Base-by-base conservation (phyloP, 2,888 invertebrate species). In the Cerceris ruficornis region DNA sequence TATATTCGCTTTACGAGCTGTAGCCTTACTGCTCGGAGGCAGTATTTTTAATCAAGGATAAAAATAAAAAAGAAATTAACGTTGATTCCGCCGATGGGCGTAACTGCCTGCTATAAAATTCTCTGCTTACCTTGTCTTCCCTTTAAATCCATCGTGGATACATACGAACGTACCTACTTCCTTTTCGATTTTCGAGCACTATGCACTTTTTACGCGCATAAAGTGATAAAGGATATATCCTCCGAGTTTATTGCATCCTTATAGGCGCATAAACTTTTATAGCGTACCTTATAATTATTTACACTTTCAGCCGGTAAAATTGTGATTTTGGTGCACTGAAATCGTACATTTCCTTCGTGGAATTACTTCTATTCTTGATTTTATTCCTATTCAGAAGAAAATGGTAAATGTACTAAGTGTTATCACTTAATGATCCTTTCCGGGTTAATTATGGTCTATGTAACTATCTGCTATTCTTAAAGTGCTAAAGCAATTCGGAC, bases 1-100 rank as follows among this genome's bases (percentile, higher is more conserved):
- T 79, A 66, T 50, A 52, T 49, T n/a, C 46, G 69, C 58, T 70
- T 65, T 54, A 41, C 75, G 41, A 49, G 64, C 59, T 49, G 46
- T 64, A 57, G 68, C 52, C 49, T 49, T 54, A 15, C 67, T 41
- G 74, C 80, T 65, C 58, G 55, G 14, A 75, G 75, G 80, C 80
- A 79, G 64, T 80, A 75, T 80, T 80, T 80, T 80, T 80, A 80
- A 80, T 80, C 74, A 70, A 64, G 42, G 55, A 71, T 68, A 75
- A 57, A 54, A 42, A 62, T 59, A 64, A 75, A 65, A 58, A 58
- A 68, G 58, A 58, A 64, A 75, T 79, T 74, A 79, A 69, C 67
- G 75, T 42, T 65, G 80, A 80, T 80, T 70, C 28, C 62, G 65
- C 66, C 79, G 80, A 69, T 69, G 55, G 80, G 49, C 61, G 67